Evolutionary conservation across 2,888 invertebrate species (phyloP).

Genomic region (Pomacea canaliculata): DNA sequence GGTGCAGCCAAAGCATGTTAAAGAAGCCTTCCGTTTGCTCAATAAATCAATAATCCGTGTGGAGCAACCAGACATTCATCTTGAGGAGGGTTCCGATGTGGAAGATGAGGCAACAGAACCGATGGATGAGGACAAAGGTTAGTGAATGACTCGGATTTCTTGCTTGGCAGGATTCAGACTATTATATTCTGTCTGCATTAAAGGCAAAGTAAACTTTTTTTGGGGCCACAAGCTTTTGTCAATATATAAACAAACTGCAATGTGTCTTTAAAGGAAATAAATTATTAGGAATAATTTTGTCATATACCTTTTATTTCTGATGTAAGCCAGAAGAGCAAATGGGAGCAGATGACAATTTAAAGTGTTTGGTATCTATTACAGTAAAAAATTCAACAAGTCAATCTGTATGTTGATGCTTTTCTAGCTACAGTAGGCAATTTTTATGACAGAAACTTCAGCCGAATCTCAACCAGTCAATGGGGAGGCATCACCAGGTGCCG

Average conservation of each 20-base stretch:
- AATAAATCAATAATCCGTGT: slow-evolving; percentile 98
- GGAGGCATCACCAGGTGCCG: slow-evolving; percentile 28
- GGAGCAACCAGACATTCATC: slow-evolving; percentile 95
- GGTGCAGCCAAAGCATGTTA: slow-evolving; percentile 87
- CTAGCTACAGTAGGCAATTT: too few species aligned
- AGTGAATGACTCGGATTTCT: slow-evolving; percentile 29
- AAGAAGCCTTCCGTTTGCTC: slow-evolving; percentile 89
- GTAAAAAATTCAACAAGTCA: too few species aligned
- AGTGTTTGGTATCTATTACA: too few species aligned
- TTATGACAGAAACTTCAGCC: neutral
- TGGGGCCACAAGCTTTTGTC: too few species aligned
- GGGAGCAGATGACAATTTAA: too few species aligned
- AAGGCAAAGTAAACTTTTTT: neutral
- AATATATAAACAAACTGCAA: too few species aligned
- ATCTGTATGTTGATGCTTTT: too few species aligned
- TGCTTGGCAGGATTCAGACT: neutral
- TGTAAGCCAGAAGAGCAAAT: too few species aligned
- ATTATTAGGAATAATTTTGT: too few species aligned
- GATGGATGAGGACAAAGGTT: slow-evolving; percentile 52
- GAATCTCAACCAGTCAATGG: slow-evolving; percentile 33
- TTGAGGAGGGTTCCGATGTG: slow-evolving; percentile 80
- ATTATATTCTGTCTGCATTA: neutral
- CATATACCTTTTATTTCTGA: too few species aligned
- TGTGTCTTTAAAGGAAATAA: too few species aligned
- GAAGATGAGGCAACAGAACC: slow-evolving; percentile 36